Conservation (phyloP, 2,113 vertebrate genomes). For the Esox niger region DNA sequence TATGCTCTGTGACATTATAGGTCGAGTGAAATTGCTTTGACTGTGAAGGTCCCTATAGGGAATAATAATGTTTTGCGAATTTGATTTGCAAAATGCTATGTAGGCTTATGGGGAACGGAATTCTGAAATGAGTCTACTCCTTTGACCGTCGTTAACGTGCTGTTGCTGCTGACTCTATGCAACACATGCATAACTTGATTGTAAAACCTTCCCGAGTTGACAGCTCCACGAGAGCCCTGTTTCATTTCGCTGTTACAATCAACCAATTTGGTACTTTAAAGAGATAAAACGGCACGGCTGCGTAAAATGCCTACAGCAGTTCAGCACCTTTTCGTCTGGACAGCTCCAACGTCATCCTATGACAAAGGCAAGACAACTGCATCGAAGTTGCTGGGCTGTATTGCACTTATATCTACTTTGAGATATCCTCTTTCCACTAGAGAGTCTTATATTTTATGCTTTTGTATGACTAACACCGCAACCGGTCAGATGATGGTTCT, state of each 20-base stretch:
- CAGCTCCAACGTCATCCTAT: constrained; percentile 66
- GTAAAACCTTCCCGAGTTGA: constrained; percentile 37
- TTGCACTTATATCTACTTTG: constrained; percentile 66
- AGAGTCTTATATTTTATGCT: constrained; percentile 59
- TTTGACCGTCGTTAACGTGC: constrained; percentile 43
- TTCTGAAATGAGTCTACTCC: constrained; percentile 37
- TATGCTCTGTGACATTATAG: constrained; percentile 22
- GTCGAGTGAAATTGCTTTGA: constrained; percentile 46
- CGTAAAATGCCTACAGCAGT: constrained; percentile 59
- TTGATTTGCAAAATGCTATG: constrained; percentile 16
- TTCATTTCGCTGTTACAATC: constrained; percentile 43
- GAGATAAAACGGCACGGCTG: constrained; percentile 48
- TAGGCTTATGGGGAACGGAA: constrained; percentile 27
- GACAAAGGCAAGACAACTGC: constrained; percentile 30
- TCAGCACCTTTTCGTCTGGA: constrained; percentile 71
- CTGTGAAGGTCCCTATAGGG: constrained; percentile 34
- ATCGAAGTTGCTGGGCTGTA: constrained; percentile 55
- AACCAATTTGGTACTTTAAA: constrained; percentile 19
- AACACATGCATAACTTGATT: constrained; percentile 53
- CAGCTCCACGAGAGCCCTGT: constrained; percentile 41
- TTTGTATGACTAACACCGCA: constrained; percentile 59
- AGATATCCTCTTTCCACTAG: constrained; percentile 43
- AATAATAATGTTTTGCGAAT: constrained; percentile 33
- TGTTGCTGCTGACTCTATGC: constrained; percentile 64
- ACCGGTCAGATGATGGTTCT: constrained; percentile 60